Evolutionary conservation across 2,888 invertebrate species (phyloP).

Genomic region (Callosobruchus maculatus): DNA sequence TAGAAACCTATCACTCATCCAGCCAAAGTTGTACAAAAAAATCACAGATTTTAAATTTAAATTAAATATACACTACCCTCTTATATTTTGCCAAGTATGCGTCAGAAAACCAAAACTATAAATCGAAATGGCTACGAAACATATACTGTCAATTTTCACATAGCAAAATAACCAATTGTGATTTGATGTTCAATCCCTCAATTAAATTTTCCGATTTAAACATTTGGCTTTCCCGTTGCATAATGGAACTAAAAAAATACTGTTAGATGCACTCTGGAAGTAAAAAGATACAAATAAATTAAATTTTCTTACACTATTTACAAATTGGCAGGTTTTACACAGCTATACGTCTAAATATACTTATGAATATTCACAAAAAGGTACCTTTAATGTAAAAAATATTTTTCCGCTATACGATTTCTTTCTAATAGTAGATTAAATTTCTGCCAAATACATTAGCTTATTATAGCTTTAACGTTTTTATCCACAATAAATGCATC

Average conservation of each 20-base stretch:
- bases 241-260: not conserved
- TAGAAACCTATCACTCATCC: not conserved
- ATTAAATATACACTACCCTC: not conserved
- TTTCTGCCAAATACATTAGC: not conserved
- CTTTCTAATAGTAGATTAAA: not conserved
- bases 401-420: not conserved
- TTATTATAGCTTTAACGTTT: not conserved
- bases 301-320: not conserved
- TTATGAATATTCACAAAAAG: not conserved
- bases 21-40: not conserved
- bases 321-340: constrained; percentile 1
- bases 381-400: not conserved
- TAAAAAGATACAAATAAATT: not conserved
- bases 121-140: too few species aligned
- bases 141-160: too few species aligned
- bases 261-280: not conserved
- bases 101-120: too few species aligned
- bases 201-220: not conserved
- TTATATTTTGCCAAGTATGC: not conserved
- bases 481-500: not conserved
- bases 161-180: too few species aligned
- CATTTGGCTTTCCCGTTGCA: not conserved
- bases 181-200: not conserved
- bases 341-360: not conserved
- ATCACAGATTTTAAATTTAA: not conserved